Percentiles rank a stretch among this genome's conserved stretches.
phyloP scores from a whole-genome alignment of 2,113 vertebrate genomes.

The Phalacrocorax brasilianus region DNA sequence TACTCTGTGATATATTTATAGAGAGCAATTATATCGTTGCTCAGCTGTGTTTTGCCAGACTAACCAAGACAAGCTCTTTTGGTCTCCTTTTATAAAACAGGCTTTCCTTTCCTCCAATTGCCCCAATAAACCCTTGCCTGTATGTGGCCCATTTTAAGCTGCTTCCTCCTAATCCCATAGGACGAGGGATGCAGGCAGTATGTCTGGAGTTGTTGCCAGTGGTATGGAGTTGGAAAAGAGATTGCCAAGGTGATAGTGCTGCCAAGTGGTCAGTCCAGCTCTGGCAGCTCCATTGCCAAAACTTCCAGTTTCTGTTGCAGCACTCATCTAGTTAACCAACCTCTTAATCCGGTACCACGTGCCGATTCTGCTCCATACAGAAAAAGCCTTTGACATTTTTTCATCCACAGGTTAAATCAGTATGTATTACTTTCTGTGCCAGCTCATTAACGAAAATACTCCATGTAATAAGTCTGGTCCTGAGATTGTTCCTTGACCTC shows the following conservation, averaged over 20 bases:
- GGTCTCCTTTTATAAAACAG: background rate
- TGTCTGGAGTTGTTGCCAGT: background rate
- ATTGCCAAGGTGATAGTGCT: background rate
- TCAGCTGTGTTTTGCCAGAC: background rate
- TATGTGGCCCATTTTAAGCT: background rate
- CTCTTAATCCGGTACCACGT: fast-evolving
- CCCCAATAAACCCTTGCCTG: background rate
- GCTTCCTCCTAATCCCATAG: background rate
- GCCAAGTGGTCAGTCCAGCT: background rate
- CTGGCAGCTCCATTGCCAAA: background rate
- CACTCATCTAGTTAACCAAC: background rate
- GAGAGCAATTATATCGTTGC: background rate
- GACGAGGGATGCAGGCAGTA: fast-evolving
- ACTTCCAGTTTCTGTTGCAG: background rate
- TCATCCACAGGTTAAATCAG: background rate
- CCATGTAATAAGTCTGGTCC: background rate
- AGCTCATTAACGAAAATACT: background rate
- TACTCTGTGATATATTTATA: background rate
- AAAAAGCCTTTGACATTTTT: background rate
- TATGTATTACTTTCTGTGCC: background rate
- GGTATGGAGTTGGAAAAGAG: background rate
- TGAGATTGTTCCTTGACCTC: background rate
- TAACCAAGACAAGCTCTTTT: background rate
- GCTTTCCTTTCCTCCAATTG: background rate
- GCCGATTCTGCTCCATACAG: background rate